Conservation (phyloP, 2,888 invertebrate species). For the Oligia latruncula region DNA sequence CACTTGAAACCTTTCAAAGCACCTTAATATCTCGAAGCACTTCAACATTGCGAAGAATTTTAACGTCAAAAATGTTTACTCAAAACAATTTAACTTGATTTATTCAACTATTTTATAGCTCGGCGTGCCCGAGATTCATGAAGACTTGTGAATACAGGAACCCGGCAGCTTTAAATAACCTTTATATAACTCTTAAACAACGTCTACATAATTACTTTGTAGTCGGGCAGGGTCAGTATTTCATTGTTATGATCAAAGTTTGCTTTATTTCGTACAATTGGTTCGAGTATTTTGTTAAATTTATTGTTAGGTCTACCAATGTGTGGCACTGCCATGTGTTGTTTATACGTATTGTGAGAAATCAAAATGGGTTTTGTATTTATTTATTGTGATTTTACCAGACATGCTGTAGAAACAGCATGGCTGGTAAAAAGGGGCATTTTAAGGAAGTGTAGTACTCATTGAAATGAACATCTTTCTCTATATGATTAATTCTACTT, state of each 20-base stretch:
- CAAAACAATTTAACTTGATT: conserved; percentile 58
- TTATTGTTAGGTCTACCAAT: conserved; percentile 57
- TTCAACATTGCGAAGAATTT: conserved; percentile 18
- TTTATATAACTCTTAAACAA: conserved; percentile 45
- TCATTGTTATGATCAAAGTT: conserved; percentile 71
- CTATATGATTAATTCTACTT: too few species aligned
- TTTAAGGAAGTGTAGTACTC: too few species aligned
- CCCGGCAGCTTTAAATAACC: conserved; percentile 32
- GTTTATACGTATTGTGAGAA: conserved; percentile 36
- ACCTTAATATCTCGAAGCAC: conserved; percentile 19
- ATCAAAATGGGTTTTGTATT: conserved; percentile 38
- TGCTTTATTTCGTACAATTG: conserved; percentile 66
- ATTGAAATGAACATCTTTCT: not conserved
- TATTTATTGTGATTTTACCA: conserved; percentile 22
- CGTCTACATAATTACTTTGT: conserved; percentile 54
- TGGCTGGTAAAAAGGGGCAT: too few species aligned
- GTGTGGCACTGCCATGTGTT: conserved; percentile 54
- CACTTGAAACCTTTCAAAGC: conserved; percentile 11
- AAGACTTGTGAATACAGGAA: conserved; percentile 59
- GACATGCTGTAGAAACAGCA: too few species aligned
- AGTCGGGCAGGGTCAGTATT: conserved; percentile 66
- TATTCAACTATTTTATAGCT: conserved; percentile 58
- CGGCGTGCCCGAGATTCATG: conserved; percentile 54
- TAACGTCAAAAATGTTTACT: conserved; percentile 43
- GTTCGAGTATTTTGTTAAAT: conserved; percentile 57